Conservation (phyloP, 2,113 vertebrate genomes). For the Sterrhoptilus dennistouni region DNA sequence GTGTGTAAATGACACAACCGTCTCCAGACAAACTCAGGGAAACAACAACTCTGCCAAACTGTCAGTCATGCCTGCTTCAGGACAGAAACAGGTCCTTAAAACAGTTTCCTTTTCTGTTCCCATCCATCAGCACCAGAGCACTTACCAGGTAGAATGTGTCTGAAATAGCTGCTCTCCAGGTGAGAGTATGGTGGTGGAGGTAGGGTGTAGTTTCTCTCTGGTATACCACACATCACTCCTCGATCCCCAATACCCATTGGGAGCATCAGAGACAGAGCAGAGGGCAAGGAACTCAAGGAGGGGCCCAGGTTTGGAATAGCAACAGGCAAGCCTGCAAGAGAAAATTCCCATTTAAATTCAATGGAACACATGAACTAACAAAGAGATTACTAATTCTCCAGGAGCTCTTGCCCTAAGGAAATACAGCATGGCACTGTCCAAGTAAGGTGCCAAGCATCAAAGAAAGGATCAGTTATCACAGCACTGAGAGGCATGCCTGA, state of each 20-base stretch:
- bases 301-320: slow-evolving; percentile 95
- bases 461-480: neutral
- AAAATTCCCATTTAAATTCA: neutral
- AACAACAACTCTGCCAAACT: neutral
- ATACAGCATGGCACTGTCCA: neutral
- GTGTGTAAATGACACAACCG: neutral
- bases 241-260: slow-evolving; percentile 97
- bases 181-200: slow-evolving; percentile 97
- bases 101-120: neutral
- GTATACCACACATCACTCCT: slow-evolving; percentile 96
- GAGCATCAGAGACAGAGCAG: slow-evolving; percentile 96
- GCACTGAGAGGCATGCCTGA: neutral
- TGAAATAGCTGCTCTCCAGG: slow-evolving; percentile 97
- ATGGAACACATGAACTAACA: neutral
- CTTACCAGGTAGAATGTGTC: slow-evolving; percentile 94
- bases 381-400: neutral
- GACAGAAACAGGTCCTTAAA: neutral
- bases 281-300: slow-evolving; percentile 92
- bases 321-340: slow-evolving; percentile 88
- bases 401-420: neutral
- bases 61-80: neutral
- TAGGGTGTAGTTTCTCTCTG: slow-evolving; percentile 95
- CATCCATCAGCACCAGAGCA: neutral
- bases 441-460: neutral
- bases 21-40: neutral